phyloP scores from a whole-genome alignment of 1,140 invertebrate species.

The Platorchestia sp. region DNA sequence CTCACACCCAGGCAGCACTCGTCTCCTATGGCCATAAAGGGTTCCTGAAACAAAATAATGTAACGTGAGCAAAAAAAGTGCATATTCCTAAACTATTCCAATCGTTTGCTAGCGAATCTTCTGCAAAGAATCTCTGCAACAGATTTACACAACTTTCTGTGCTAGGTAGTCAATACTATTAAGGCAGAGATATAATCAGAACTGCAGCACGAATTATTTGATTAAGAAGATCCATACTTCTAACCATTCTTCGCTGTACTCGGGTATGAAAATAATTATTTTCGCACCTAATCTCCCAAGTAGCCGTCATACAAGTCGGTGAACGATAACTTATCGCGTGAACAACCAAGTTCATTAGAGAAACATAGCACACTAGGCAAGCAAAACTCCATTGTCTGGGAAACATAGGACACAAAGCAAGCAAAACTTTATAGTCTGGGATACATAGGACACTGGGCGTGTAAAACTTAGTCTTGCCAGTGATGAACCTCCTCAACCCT shows the following conservation, averaged over 20 bases:
- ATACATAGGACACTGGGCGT: neutral
- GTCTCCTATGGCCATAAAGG: constrained; percentile 49
- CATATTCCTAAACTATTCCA: neutral
- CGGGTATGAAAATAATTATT: neutral
- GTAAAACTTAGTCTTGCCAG: neutral
- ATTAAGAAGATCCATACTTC: neutral
- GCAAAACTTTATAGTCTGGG: too few relatives aligned
- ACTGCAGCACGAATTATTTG: neutral
- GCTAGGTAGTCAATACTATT: neutral
- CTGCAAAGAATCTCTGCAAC: neutral
- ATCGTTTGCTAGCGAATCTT: neutral
- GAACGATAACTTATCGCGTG: neutral
- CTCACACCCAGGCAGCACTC: constrained; percentile 45
- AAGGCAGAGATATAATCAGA: neutral
- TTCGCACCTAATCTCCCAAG: neutral
- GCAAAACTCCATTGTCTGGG: too few relatives aligned
- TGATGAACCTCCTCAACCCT: neutral
- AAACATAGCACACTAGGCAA: neutral
- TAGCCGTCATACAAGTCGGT: neutral
- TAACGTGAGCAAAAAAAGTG: neutral
- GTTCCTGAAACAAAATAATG: constrained; percentile 23
- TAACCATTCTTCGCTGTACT: neutral
- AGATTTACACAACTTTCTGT: neutral
- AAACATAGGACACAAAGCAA: neutral
- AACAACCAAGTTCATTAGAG: neutral